phyloP scores from a whole-genome alignment of 2,888 invertebrate species.

The Podabrus alpinus region DNA sequence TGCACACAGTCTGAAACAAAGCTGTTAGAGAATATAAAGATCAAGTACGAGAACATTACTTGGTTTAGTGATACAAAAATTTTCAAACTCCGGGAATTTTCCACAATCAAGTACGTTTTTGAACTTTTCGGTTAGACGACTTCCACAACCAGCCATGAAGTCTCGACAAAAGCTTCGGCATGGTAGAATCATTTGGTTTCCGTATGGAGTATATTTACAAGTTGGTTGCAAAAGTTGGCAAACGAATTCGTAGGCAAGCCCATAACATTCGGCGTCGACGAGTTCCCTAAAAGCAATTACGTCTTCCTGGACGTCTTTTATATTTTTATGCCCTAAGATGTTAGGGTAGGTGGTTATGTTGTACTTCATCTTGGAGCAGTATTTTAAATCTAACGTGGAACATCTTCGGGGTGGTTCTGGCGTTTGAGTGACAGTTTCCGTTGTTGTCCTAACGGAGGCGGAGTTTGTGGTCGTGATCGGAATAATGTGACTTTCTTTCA shows the following conservation, averaged over 20 bases:
- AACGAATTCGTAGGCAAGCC: conserved; percentile 85
- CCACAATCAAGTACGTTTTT: conserved; percentile 77
- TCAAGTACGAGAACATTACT: conserved; percentile 54
- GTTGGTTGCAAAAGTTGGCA: conserved; percentile 85
- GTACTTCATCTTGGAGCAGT: conserved; percentile 74
- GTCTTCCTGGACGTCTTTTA: conserved; percentile 71
- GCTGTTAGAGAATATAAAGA: background rate
- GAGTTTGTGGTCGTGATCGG: conserved; percentile 51
- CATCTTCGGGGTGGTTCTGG: conserved; percentile 70
- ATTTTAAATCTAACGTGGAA: conserved; percentile 65
- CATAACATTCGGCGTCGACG: conserved; percentile 90
- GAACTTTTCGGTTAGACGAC: conserved; percentile 71
- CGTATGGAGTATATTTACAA: conserved; percentile 59
- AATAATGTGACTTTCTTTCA: conserved; percentile 60
- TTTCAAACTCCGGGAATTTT: conserved; percentile 78
- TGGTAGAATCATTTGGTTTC: conserved; percentile 67
- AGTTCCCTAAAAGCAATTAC: conserved; percentile 82
- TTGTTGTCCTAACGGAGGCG: conserved; percentile 39
- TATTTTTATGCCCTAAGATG: conserved; percentile 66
- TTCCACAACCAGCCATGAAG: conserved; percentile 82
- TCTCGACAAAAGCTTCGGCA: conserved; percentile 85
- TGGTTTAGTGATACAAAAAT: conserved; percentile 78
- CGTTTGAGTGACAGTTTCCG: conserved; percentile 58
- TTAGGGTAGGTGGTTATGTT: conserved; percentile 86
- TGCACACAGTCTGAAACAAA: conserved; percentile 68